Evolutionary conservation across 2,797 vertebrate genomes (phyloP).

Genomic region (Rhinoraja longicauda): DNA sequence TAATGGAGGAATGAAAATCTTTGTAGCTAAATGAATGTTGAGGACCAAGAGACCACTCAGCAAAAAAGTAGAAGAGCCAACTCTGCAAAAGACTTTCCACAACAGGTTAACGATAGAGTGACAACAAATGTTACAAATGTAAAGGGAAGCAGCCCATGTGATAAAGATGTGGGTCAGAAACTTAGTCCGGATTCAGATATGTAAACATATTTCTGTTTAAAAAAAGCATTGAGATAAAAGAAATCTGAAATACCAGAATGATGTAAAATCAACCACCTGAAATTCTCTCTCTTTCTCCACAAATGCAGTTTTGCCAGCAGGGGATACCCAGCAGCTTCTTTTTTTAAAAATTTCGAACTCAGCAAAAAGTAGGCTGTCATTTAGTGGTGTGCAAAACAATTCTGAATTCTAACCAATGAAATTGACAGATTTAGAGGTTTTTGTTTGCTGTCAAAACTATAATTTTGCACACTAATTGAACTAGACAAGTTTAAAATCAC

Average conservation of each 20-base stretch:
- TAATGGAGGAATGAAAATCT: neutral
- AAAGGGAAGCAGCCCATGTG: neutral
- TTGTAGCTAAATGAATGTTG: neutral
- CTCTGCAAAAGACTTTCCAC: neutral
- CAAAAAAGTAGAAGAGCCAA: neutral
- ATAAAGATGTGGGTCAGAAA: neutral
- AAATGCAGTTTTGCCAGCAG: too few species aligned
- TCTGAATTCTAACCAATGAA: neutral
- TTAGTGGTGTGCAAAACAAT: neutral
- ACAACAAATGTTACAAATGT: neutral
- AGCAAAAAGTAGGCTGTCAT: too few species aligned
- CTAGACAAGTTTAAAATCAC: neutral
- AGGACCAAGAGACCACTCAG: neutral
- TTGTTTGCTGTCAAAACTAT: neutral
- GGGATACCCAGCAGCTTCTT: too few species aligned
- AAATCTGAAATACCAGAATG: too few species aligned
- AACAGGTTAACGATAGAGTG: neutral
- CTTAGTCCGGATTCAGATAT: too few species aligned
- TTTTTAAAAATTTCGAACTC: neutral
- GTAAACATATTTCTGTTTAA: neutral
- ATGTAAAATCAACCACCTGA: too few species aligned
- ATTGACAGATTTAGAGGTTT: neutral
- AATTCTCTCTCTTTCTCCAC: too few species aligned
- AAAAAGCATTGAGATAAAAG: too few species aligned
- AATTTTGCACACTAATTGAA: too few species aligned